Evolutionary conservation across 2,113 vertebrate species (phyloP), one percentile per base, ranked within the genome.

Genomic region (Atrichornis clamosus): DNA sequence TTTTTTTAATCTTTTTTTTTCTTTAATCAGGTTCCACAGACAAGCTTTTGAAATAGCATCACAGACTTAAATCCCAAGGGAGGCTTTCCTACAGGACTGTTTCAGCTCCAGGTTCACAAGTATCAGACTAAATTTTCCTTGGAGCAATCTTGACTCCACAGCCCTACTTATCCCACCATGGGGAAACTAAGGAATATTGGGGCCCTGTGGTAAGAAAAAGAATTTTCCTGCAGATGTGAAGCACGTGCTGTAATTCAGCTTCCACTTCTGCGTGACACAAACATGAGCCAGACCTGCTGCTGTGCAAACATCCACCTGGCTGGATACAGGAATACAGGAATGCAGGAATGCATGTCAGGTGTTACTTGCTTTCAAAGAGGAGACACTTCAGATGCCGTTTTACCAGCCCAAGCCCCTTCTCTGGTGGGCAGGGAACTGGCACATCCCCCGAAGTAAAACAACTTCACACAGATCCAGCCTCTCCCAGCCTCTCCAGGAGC

Each of bases 141-240:
- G 12, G 4, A 42, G 21, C 5, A 24, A 42, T 26, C 23, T 11
- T 15, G 44, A 62, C 17, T 73, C 59, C 64, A 35, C 23, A 64
- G 21, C 33, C 26, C 6, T 59, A 2, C n/a, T 67, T 81, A 20
- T 42, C 32, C 33, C 19, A 65, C 17, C 27, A 24, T 8, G 30
- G 44, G 42, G 33, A 75, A 79, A 67, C 33, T 11, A 41, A 90
- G 52, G 42, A 65, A 53, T 3, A 5, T 22, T 22, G 32, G 22
- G 19, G 2, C 22, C 11, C 37, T 27, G 8, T 0, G 2, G 63
- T 24, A 23, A 74, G 62, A 47, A 67, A 52, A 67, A 3, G 0
- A 49, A 15, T 22, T 50, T 65, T 53, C 18, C 44, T 81, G 50
- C 33, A 67, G 65, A 27, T 39, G 19, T 16, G 27, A 58, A 73